phyloP scores from a whole-genome alignment of 2,888 invertebrate genomes.

The Agapetus fuscipes region DNA sequence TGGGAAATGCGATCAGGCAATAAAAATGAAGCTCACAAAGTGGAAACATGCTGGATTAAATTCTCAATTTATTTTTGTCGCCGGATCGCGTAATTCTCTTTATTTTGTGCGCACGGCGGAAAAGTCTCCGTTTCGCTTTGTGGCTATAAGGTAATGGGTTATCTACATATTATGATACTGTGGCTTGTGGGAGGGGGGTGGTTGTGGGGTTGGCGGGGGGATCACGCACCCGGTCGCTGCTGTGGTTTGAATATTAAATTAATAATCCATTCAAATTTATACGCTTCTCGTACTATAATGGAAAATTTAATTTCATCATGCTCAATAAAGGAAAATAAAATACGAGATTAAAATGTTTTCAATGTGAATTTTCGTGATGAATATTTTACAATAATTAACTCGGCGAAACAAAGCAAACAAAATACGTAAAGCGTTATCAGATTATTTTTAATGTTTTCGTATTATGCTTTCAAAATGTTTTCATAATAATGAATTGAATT shows the following conservation, averaged over 20 bases:
- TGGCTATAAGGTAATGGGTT: no score
- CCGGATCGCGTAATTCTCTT: background rate
- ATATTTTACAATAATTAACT: background rate
- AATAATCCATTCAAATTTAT: background rate
- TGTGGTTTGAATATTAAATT: background rate
- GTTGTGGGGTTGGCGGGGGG: background rate
- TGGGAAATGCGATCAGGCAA: slow-evolving; percentile 9
- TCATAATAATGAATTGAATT: no score
- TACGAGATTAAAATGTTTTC: background rate
- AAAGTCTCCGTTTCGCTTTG: no score
- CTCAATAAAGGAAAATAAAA: background rate
- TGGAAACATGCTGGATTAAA: background rate
- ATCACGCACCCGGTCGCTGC: background rate
- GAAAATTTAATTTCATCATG: background rate
- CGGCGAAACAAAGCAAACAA: no score
- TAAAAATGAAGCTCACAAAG: slow-evolving; percentile 3
- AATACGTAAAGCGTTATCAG: no score
- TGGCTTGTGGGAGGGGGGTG: no score
- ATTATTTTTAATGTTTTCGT: no score
- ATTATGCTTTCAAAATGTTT: no score
- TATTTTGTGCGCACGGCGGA: no score
- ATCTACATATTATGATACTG: no score
- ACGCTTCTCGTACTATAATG: background rate
- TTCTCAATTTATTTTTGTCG: background rate
- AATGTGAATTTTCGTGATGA: background rate